Conservation (phyloP, 1,140 invertebrate genomes). For the Oncopeltus fasciatus region DNA sequence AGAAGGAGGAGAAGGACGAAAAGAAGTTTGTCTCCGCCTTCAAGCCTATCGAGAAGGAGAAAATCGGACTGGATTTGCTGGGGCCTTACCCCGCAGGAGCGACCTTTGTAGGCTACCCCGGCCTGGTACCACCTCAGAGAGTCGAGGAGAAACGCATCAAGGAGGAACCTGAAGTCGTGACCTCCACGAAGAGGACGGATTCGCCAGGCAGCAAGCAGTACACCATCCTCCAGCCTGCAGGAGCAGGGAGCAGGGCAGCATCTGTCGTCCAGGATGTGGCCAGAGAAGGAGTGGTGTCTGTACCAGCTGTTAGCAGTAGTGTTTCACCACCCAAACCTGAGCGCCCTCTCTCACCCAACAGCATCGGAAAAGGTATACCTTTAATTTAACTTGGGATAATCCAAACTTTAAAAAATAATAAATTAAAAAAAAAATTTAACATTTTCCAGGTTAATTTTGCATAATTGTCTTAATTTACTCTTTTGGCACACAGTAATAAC, state of each 20-base stretch:
- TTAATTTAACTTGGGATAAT: too few relatives aligned
- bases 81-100: slow-evolving; percentile 46
- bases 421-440: too few relatives aligned
- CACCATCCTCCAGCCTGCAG: slow-evolving; percentile 66
- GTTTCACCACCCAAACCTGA: slow-evolving; percentile 20
- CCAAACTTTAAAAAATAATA: too few relatives aligned
- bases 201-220: slow-evolving; percentile 53
- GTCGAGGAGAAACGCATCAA: slow-evolving; percentile 29
- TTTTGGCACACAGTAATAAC: too few relatives aligned
- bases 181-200: slow-evolving; percentile 19
- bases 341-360: slow-evolving; percentile 46
- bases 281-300: slow-evolving; percentile 45
- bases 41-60: slow-evolving; percentile 41
- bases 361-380: slow-evolving; percentile 57
- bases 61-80: slow-evolving; percentile 23
- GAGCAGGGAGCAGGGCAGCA: slow-evolving; percentile 55
- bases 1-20: slow-evolving; percentile 30
- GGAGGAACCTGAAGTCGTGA: slow-evolving; percentile 21
- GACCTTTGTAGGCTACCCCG: slow-evolving; percentile 46
- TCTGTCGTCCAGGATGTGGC: slow-evolving; percentile 60
- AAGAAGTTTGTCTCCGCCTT: slow-evolving; percentile 44
- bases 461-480: too few relatives aligned
- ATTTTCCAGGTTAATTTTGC: too few relatives aligned
- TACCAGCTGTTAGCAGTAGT: slow-evolving; percentile 43
- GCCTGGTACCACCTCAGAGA: slow-evolving; percentile 22